Evolutionary conservation across 2,888 invertebrate species (phyloP).

Genomic region (Orthosia cruda): DNA sequence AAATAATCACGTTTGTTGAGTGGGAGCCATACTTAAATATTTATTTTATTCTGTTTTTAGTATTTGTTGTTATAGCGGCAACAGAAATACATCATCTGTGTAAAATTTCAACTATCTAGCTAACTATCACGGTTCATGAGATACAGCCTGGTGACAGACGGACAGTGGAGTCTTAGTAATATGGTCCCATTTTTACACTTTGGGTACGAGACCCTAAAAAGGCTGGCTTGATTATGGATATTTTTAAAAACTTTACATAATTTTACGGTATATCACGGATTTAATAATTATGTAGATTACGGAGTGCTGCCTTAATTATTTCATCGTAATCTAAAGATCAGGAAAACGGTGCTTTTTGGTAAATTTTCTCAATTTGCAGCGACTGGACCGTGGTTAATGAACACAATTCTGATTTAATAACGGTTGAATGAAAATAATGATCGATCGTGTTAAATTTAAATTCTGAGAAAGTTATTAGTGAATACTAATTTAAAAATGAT

Average conservation of each 20-base stretch:
- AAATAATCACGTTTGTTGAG: no score
- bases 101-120: not conserved
- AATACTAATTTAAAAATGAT: slow-evolving; percentile 1
- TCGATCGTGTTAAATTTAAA: slow-evolving; percentile 36
- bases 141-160: no score
- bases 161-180: no score
- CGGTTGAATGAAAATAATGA: slow-evolving; percentile 17
- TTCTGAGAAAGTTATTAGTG: slow-evolving; percentile 16
- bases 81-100: no score
- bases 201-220: not conserved
- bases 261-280: slow-evolving; percentile 46
- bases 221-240: not conserved
- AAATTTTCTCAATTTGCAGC: slow-evolving; percentile 48
- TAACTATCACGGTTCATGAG: not conserved
- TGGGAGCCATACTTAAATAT: no score
- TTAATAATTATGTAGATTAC: slow-evolving; percentile 31
- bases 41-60: no score
- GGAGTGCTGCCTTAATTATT: slow-evolving; percentile 16
- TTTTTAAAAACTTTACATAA: slow-evolving; percentile 30
- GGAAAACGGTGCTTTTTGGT: slow-evolving; percentile 42
- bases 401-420: slow-evolving; percentile 24
- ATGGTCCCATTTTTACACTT: no score
- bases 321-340: slow-evolving; percentile 39
- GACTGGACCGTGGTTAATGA: slow-evolving; percentile 45
- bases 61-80: no score